These are phyloP conservation scores for human DNA, from an alignment of 2,113 vertebrate species.

Conservation along the genomic window GRCh38 chr6:139960501-139961000, in stretches of 20 bases:
- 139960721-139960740: neutral
- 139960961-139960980: neutral
- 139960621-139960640: conserved; percentile 20
- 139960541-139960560: conserved; percentile 52
- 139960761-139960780: neutral
- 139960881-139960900: neutral
- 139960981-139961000: neutral
- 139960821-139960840: neutral
- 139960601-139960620: conserved; percentile 38
- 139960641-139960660: neutral
- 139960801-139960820: neutral
- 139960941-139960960: neutral
- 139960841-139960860: neutral
- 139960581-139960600: conserved; percentile 57
- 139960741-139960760: neutral
- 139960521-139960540: conserved; percentile 53
- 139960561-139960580: conserved; percentile 57
- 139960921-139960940: neutral
- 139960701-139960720: conserved; percentile 24
- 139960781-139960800: neutral
- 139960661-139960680: conserved; percentile 18
- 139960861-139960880: neutral
- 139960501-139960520: conserved; percentile 65
- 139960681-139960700: neutral
- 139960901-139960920: neutral